Evolutionary conservation across 2,888 invertebrate genomes (phyloP).

Genomic region (Agrotis ipsilon): DNA sequence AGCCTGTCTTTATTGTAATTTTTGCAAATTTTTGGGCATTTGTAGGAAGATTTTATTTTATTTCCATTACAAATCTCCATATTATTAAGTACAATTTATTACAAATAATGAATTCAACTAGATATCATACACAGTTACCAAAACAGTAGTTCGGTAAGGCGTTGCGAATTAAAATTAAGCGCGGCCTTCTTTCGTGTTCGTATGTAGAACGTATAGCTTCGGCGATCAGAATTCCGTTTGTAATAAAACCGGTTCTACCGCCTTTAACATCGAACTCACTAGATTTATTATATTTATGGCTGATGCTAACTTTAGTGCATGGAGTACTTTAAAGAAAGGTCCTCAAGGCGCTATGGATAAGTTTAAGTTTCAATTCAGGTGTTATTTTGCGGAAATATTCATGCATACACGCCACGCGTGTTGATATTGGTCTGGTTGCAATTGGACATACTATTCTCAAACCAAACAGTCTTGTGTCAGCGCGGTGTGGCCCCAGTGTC

Average conservation of each 20-base stretch:
- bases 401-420: too few relatives aligned
- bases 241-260: conserved; percentile 54
- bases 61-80: background rate
- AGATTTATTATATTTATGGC: background rate
- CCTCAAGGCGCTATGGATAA: too few relatives aligned
- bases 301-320: too few relatives aligned
- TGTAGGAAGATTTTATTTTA: background rate
- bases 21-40: background rate
- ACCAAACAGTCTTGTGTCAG: too few relatives aligned
- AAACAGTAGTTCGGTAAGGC: conserved; percentile 42
- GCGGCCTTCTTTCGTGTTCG: conserved; percentile 58
- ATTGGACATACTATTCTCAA: too few relatives aligned
- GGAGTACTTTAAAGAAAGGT: too few relatives aligned
- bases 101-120: conserved; percentile 2
- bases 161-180: conserved; percentile 47
- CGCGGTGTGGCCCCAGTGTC: too few relatives aligned
- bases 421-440: too few relatives aligned
- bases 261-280: conserved; percentile 22
- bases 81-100: background rate
- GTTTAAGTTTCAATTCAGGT: too few relatives aligned
- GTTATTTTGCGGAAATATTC: too few relatives aligned
- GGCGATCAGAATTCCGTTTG: conserved; percentile 56
- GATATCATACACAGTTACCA: conserved; percentile 32
- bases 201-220: conserved; percentile 55
- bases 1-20: background rate